phyloP scores from a whole-genome alignment of 30 jellyfish, hydroid and myxozoan genomes.

The Clytia hemisphaerica region DNA sequence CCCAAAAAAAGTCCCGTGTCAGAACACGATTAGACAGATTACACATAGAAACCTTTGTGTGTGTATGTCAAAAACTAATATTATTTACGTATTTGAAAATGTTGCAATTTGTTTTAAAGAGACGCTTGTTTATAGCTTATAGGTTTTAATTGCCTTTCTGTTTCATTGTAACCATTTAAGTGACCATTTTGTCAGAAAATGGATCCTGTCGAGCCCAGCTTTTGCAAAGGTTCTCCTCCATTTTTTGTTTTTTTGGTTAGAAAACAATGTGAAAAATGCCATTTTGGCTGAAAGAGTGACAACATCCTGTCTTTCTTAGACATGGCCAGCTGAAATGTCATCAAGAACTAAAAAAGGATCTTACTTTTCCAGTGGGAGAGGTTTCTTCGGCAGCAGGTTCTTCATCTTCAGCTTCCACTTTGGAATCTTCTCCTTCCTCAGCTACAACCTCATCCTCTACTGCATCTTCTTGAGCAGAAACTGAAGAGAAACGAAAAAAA shows the following conservation, averaged over 20 bases:
- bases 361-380: slow-evolving; percentile 38
- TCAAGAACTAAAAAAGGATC: not conserved
- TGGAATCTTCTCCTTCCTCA: slow-evolving; percentile 52
- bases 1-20: too few relatives aligned
- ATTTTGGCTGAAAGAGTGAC: not conserved
- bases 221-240: too few relatives aligned
- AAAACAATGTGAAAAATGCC: not conserved
- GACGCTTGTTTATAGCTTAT: too few relatives aligned
- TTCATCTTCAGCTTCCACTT: slow-evolving; percentile 48
- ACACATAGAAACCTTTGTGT: too few relatives aligned
- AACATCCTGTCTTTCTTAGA: not conserved
- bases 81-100: too few relatives aligned
- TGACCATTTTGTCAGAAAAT: too few relatives aligned
- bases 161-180: too few relatives aligned
- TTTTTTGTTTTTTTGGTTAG: not conserved
- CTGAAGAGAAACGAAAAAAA: slow-evolving; percentile 15
- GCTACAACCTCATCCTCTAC: slow-evolving; percentile 76
- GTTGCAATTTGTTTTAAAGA: too few relatives aligned
- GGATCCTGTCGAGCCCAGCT: too few relatives aligned
- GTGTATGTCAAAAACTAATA: too few relatives aligned
- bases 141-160: too few relatives aligned
- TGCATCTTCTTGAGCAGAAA: slow-evolving; percentile 71
- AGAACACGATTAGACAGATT: too few relatives aligned
- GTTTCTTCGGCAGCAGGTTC: slow-evolving; percentile 74
- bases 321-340: not conserved